phyloP scores from a whole-genome alignment of 2,888 invertebrate genomes.

The Drosophila histrio region DNA sequence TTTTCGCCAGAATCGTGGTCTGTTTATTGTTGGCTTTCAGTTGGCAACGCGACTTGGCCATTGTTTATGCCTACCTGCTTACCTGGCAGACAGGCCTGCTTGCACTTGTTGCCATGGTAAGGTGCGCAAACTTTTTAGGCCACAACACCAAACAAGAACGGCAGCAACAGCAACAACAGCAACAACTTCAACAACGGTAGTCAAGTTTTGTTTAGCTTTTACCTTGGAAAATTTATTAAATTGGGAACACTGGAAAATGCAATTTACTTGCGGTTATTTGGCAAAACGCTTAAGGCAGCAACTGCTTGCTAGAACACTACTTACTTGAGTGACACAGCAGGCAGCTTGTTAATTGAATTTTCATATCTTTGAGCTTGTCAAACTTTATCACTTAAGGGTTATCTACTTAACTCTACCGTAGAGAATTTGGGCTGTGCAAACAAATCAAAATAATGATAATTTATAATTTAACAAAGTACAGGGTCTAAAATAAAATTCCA shows the following conservation, averaged over 20 bases:
- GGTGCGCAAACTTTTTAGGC: constrained; percentile 62
- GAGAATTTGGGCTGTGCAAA: too few species aligned
- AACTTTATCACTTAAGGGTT: not conserved
- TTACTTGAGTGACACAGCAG: constrained; percentile 20
- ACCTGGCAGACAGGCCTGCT: constrained; percentile 19
- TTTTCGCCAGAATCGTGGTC: constrained; percentile 60
- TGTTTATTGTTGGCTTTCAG: constrained; percentile 59
- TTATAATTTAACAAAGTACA: too few species aligned
- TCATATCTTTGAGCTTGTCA: not conserved
- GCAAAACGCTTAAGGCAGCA: constrained; percentile 18
- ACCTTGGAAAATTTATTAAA: constrained; percentile 46
- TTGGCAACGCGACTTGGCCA: constrained; percentile 64
- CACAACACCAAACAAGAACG: constrained; percentile 42
- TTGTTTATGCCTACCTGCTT: constrained; percentile 33
- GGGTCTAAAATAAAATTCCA: too few species aligned
- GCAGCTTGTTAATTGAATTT: constrained; percentile 1
- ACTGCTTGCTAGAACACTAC: constrained; percentile 7
- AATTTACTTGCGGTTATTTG: constrained; percentile 35
- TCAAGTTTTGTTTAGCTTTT: constrained; percentile 29
- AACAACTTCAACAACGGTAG: constrained; percentile 17
- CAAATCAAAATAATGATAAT: too few species aligned
- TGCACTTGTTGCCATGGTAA: constrained; percentile 78
- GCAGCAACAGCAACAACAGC: constrained; percentile 25
- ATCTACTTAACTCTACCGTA: too few species aligned
- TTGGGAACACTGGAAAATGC: constrained; percentile 55